Percentiles rank a stretch among this genome's conserved stretches.
Conservation (phyloP, 2,113 vertebrate species). For the Procavia capensis region DNA sequence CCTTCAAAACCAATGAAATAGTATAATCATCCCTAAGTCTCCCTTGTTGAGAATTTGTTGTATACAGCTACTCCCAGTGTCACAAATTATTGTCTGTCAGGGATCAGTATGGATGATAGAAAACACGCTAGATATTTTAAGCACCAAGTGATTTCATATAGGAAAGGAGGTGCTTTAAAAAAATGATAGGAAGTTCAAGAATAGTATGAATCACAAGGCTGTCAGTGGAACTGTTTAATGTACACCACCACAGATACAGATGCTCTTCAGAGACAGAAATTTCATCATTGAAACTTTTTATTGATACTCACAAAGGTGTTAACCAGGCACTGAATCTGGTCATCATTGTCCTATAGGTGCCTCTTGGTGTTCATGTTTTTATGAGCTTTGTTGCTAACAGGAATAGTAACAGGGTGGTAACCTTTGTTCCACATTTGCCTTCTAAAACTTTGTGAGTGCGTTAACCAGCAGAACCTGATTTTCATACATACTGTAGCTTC, state of each 20-base stretch:
- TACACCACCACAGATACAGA: neutral
- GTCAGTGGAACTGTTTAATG: neutral
- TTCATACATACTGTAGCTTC: neutral
- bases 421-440: neutral
- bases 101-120: neutral
- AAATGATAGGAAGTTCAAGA: neutral
- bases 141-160: neutral
- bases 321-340: neutral
- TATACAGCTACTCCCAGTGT: neutral
- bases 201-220: neutral
- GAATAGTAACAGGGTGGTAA: neutral
- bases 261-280: constrained; percentile 26
- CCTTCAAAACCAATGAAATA: neutral
- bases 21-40: neutral
- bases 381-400: neutral
- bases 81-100: neutral
- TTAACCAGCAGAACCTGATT: neutral
- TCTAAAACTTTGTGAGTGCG: neutral
- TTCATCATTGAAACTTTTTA: constrained; percentile 3
- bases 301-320: constrained; percentile 1
- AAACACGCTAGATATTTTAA: constrained; percentile 12
- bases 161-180: constrained; percentile 22
- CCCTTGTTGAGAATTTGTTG: neutral
- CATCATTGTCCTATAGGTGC: neutral
- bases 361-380: neutral